Percentiles rank a stretch among this genome's conserved stretches.
phyloP scores from a whole-genome alignment of 2,888 invertebrate genomes.

The Pterostichus madidus region DNA sequence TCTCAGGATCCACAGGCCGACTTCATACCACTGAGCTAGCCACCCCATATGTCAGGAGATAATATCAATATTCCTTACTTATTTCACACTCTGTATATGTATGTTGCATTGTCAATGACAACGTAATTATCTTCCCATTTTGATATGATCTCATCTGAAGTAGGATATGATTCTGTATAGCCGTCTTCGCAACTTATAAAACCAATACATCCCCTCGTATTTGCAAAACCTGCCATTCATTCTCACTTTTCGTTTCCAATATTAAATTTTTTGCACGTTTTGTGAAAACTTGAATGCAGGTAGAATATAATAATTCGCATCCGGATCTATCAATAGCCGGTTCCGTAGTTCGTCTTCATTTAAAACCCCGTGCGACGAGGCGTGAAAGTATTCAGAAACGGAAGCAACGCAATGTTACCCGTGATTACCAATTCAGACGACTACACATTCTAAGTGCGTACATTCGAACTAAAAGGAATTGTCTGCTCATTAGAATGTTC shows the following conservation, averaged over 20 bases:
- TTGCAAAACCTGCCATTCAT: background rate
- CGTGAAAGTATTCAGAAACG: slow-evolving; percentile 55
- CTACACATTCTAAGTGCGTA: slow-evolving; percentile 40
- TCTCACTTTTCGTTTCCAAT: background rate
- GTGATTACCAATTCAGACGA: slow-evolving; percentile 51
- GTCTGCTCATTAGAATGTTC: slow-evolving; percentile 40
- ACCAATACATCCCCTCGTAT: too few relatives aligned
- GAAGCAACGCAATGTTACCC: slow-evolving; percentile 52
- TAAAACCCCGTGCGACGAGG: slow-evolving; percentile 4
- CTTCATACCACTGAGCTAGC: too few relatives aligned
- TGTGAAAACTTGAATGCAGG: background rate
- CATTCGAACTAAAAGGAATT: slow-evolving; percentile 48
- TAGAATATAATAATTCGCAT: slow-evolving; percentile 2
- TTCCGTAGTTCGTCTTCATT: background rate
- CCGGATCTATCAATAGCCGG: background rate
- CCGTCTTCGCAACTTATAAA: too few relatives aligned
- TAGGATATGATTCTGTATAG: too few relatives aligned
- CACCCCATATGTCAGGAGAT: too few relatives aligned
- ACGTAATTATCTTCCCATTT: too few relatives aligned
- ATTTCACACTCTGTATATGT: too few relatives aligned
- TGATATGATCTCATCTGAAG: too few relatives aligned
- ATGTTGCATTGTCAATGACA: too few relatives aligned
- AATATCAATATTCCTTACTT: too few relatives aligned
- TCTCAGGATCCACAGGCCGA: too few relatives aligned
- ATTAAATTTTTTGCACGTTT: slow-evolving; percentile 21